phyloP scores from a whole-genome alignment of 1,140 invertebrate species.

The Yoshiicerus persimilis region DNA sequence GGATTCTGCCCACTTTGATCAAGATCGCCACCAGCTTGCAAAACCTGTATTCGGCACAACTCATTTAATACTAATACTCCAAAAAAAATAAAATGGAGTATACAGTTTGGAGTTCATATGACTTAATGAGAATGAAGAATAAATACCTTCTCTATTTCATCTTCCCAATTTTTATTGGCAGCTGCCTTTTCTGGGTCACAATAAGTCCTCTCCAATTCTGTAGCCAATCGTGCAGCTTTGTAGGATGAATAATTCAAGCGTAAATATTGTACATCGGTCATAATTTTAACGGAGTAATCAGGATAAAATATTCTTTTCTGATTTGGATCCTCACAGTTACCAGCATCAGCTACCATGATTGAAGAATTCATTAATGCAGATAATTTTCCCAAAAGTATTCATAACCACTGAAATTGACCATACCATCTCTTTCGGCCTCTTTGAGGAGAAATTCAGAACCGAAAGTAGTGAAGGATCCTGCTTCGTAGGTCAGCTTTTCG shows the following conservation, averaged over 20 bases:
- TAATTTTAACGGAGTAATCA: conserved; percentile 37
- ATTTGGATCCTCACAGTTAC: not conserved
- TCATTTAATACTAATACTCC: no score
- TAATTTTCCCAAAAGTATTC: not conserved
- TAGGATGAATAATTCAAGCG: conserved; percentile 36
- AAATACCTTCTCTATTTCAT: conserved; percentile 45
- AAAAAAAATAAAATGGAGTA: not conserved
- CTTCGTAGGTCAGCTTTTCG: conserved; percentile 60
- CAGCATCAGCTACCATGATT: not conserved
- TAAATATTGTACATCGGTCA: conserved; percentile 39
- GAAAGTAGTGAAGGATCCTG: conserved; percentile 64
- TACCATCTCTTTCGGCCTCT: not conserved
- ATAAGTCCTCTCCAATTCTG: conserved; percentile 38
- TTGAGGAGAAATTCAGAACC: conserved; percentile 52
- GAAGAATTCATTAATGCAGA: not conserved
- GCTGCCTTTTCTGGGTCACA: conserved; percentile 22
- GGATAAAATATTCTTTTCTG: conserved; percentile 30
- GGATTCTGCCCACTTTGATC: not conserved
- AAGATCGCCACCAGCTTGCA: not conserved
- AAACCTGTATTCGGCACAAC: no score
- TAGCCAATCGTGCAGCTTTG: conserved; percentile 35
- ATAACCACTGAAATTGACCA: not conserved
- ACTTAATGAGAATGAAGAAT: not conserved
- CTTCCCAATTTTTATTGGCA: conserved; percentile 39
- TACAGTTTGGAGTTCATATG: not conserved